A percentile compares a stretch with the other conserved stretches of the same genome.
phyloP scores from a whole-genome alignment of 1,140 invertebrate genomes.

The Pogonognathellus flavescens region DNA sequence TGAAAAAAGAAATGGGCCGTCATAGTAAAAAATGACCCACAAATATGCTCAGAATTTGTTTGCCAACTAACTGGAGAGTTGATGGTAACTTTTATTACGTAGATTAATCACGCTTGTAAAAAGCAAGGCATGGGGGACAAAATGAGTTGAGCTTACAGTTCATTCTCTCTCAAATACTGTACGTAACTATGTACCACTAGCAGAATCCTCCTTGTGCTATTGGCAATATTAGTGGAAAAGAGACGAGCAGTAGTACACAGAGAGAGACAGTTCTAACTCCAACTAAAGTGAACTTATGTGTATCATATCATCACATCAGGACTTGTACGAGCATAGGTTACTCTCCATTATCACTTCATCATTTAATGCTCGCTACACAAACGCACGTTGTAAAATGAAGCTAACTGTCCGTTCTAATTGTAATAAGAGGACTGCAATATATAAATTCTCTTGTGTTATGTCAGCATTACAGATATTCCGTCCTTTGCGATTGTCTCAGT shows the following conservation, averaged over 20 bases:
- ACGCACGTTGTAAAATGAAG: neutral
- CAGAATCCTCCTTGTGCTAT: too few relatives aligned
- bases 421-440: neutral
- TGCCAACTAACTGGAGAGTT: constrained; percentile 46
- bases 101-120: constrained; percentile 47
- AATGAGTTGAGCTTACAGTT: constrained; percentile 20
- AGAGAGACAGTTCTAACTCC: neutral
- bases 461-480: too few relatives aligned
- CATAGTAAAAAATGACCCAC: constrained; percentile 48
- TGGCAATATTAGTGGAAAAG: too few relatives aligned
- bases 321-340: neutral
- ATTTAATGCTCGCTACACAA: constrained; percentile 26
- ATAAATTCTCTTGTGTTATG: neutral
- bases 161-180: neutral
- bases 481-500: too few relatives aligned
- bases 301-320: constrained; percentile 14
- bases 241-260: too few relatives aligned
- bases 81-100: constrained; percentile 45
- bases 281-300: neutral
- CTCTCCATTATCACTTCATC: constrained; percentile 46
- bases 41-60: constrained; percentile 45
- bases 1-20: constrained; percentile 17
- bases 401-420: constrained; percentile 16
- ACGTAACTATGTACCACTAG: neutral
- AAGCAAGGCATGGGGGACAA: constrained; percentile 16